Percentiles rank a stretch among this genome's conserved stretches.
Conservation (phyloP, 1,140 invertebrate species). For the Drosophila neocordata region DNA sequence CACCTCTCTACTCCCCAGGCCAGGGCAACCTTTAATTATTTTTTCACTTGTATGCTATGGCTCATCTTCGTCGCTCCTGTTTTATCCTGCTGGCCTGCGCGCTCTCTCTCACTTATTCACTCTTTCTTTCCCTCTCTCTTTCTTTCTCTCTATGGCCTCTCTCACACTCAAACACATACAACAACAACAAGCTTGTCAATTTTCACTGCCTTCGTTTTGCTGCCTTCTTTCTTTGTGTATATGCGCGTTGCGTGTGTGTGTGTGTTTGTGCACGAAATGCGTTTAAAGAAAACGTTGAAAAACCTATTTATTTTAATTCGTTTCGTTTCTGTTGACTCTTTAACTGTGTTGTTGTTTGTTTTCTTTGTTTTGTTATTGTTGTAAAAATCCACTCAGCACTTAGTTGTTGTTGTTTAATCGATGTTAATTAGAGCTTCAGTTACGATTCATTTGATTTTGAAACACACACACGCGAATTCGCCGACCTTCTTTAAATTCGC, state of each 20-base stretch:
- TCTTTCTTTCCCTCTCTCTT: slow-evolving; percentile 33
- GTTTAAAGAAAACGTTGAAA: slow-evolving; percentile 69
- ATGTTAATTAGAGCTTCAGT: slow-evolving; percentile 46
- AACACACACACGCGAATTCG: slow-evolving; percentile 30
- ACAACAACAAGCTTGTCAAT: slow-evolving; percentile 59
- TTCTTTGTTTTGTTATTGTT: slow-evolving; percentile 44
- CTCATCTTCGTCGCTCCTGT: slow-evolving; percentile 68
- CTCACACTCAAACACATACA: slow-evolving; percentile 38
- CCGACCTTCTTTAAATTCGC: too few species aligned
- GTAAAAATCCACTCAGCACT: slow-evolving; percentile 42
- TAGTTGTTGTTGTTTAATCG: slow-evolving; percentile 45
- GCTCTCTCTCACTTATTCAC: slow-evolving; percentile 43
- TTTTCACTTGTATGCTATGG: slow-evolving; percentile 68
- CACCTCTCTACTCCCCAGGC: slow-evolving; percentile 26
- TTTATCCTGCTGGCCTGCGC: slow-evolving; percentile 62
- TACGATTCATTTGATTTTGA: slow-evolving; percentile 59
- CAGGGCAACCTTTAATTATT: slow-evolving; percentile 70
- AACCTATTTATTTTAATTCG: slow-evolving; percentile 44
- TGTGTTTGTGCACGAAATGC: slow-evolving; percentile 64
- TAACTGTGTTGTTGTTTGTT: slow-evolving; percentile 6
- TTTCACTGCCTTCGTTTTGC: slow-evolving; percentile 48
- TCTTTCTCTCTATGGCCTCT: slow-evolving; percentile 36
- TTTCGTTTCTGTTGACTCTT: slow-evolving; percentile 2
- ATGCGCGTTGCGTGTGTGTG: slow-evolving; percentile 45
- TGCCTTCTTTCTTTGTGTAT: slow-evolving; percentile 56